A percentile compares a stretch with the other conserved stretches of the same genome.
phyloP scores from a whole-genome alignment of 2,888 invertebrate species.

The Pharmacophagus antenor region DNA sequence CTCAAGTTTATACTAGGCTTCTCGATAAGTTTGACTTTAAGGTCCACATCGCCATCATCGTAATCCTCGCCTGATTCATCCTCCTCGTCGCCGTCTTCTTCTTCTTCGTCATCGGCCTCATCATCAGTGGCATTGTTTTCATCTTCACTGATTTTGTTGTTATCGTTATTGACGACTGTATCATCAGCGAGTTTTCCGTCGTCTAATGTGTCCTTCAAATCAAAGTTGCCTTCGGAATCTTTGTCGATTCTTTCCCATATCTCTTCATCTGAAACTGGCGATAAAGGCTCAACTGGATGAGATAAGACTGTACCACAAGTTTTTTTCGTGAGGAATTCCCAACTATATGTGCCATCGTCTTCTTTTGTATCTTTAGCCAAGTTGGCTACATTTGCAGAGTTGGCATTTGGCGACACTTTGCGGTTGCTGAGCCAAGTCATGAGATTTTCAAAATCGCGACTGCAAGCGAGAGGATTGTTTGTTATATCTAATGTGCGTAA shows the following conservation, averaged over 20 bases:
- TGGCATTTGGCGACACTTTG: slow-evolving; percentile 78
- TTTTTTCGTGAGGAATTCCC: slow-evolving; percentile 73
- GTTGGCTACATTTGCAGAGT: slow-evolving; percentile 63
- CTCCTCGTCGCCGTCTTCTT: slow-evolving; percentile 58
- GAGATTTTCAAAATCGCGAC: slow-evolving; percentile 84
- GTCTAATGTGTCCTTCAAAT: slow-evolving; percentile 67
- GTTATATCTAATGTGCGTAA: slow-evolving; percentile 82
- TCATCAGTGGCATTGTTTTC: slow-evolving; percentile 60
- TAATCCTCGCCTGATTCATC: slow-evolving; percentile 58
- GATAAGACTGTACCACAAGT: slow-evolving; percentile 60
- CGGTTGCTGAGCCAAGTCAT: slow-evolving; percentile 83
- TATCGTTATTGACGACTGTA: slow-evolving; percentile 46
- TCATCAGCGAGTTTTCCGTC: slow-evolving; percentile 64
- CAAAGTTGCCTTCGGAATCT: slow-evolving; percentile 63
- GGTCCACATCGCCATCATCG: slow-evolving; percentile 61
- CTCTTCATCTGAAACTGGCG: slow-evolving; percentile 67
- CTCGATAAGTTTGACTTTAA: slow-evolving; percentile 65
- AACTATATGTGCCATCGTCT: slow-evolving; percentile 63
- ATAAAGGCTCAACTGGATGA: slow-evolving; percentile 60
- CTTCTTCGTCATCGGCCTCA: slow-evolving; percentile 60
- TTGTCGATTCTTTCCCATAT: slow-evolving; percentile 73
- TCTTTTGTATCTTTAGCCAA: slow-evolving; percentile 61
- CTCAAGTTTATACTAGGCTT: slow-evolving; percentile 43
- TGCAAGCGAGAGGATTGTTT: slow-evolving; percentile 85
- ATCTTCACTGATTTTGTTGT: slow-evolving; percentile 51